phyloP scores from a whole-genome alignment of 1,140 invertebrate genomes.

The Heliconius hermathena region DNA sequence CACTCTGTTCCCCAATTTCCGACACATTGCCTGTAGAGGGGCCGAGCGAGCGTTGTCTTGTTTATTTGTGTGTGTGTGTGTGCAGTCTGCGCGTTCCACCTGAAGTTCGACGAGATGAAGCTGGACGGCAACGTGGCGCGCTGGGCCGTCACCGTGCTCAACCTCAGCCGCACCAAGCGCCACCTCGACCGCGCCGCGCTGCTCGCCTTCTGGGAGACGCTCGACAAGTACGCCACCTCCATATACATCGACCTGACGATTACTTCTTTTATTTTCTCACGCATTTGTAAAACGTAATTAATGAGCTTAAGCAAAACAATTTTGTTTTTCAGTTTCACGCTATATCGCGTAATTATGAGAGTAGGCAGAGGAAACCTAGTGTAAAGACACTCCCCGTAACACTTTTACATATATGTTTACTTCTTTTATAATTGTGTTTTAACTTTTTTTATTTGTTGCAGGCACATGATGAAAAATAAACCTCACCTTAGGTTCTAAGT shows the following conservation, averaged over 20 bases:
- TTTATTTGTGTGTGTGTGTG: neutral
- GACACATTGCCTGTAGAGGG: too few species aligned
- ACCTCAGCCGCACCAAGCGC: slow-evolving; percentile 95
- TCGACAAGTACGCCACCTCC: slow-evolving; percentile 90
- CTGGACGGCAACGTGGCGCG: slow-evolving; percentile 96
- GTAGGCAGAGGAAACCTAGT: too few species aligned
- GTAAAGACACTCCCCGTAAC: too few species aligned
- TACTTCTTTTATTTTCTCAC: too few species aligned
- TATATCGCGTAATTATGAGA: too few species aligned
- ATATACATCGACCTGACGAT: too few species aligned
- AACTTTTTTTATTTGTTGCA: slow-evolving; percentile 81
- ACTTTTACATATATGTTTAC: too few species aligned
- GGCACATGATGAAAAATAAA: slow-evolving; percentile 95
- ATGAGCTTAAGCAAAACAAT: too few species aligned
- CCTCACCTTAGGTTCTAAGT: slow-evolving; percentile 93
- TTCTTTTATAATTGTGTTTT: slow-evolving; percentile 4
- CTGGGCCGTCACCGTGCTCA: slow-evolving; percentile 97
- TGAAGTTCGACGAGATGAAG: slow-evolving; percentile 98
- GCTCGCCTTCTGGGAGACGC: slow-evolving; percentile 97
- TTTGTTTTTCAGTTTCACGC: too few species aligned
- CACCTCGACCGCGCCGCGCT: slow-evolving; percentile 98
- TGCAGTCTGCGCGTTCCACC: slow-evolving; percentile 97
- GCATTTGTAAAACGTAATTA: too few species aligned
- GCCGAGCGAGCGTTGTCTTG: too few species aligned
- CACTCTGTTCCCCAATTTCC: too few species aligned